phyloP scores from a whole-genome alignment of 1,140 invertebrate genomes.

The Polyergus mexicanus region DNA sequence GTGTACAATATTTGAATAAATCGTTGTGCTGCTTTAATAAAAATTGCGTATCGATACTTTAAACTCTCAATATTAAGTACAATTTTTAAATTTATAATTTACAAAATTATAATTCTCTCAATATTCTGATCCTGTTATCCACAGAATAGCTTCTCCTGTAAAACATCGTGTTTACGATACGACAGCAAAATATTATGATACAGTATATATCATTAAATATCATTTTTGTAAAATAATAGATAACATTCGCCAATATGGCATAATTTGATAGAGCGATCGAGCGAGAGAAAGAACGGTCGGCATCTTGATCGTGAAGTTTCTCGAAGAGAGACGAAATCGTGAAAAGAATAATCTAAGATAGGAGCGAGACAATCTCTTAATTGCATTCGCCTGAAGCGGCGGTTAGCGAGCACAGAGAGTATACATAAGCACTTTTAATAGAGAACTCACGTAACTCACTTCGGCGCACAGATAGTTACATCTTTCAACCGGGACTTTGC shows the following conservation, averaged over 20 bases:
- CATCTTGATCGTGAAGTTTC: conserved; percentile 23
- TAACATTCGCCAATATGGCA: no score
- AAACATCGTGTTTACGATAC: not conserved
- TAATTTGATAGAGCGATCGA: conserved; percentile 20
- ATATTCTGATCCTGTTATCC: not conserved
- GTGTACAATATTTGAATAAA: not conserved
- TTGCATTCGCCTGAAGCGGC: conserved; percentile 43
- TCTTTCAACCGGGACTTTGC: conserved; percentile 39
- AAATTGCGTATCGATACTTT: no score
- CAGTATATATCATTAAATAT: not conserved
- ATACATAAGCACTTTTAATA: conserved; percentile 63
- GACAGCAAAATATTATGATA: not conserved
- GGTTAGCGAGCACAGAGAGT: conserved; percentile 40
- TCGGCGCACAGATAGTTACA: conserved; percentile 14
- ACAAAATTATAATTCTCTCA: not conserved
- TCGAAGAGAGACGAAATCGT: conserved; percentile 1
- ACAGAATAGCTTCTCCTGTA: not conserved
- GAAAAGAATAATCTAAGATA: conserved; percentile 35
- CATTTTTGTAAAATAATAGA: not conserved
- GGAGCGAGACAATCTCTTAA: conserved; percentile 59
- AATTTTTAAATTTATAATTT: not conserved
- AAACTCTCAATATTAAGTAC: not conserved
- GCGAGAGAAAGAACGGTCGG: not conserved
- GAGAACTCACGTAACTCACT: conserved; percentile 61
- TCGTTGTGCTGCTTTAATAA: no score